A percentile compares a stretch with the other conserved stretches of the same genome.
These are phyloP conservation scores for Ladona fulva DNA, from an alignment of 1,140 invertebrate genomes.

Conservation along the genomic window DNA sequence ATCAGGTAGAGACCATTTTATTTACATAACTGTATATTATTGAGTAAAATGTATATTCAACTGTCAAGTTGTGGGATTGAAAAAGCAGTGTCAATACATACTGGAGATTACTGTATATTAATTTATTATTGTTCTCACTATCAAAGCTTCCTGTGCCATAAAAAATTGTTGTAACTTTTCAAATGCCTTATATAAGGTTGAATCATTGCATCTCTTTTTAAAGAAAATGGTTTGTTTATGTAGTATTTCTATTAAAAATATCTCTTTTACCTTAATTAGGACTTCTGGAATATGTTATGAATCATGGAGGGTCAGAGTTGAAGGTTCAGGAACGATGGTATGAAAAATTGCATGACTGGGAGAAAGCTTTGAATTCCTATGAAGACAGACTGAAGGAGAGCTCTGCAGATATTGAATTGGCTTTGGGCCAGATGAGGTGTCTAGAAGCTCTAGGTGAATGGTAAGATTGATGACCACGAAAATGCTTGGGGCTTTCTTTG, in stretches of 20 bases:
- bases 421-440: slow-evolving; percentile 91
- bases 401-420: slow-evolving; percentile 63
- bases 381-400: slow-evolving; percentile 53
- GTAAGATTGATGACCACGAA: too few relatives aligned
- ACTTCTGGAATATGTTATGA: slow-evolving; percentile 81
- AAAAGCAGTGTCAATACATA: too few relatives aligned
- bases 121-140: too few relatives aligned
- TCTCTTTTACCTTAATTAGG: slow-evolving; percentile 31
- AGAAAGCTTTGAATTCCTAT: slow-evolving; percentile 86
- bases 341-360: slow-evolving; percentile 98
- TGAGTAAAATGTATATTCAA: too few relatives aligned
- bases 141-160: too few relatives aligned
- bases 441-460: slow-evolving; percentile 96
- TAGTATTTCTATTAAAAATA: not conserved
- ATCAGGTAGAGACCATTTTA: too few relatives aligned
- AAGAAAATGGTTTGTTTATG: too few relatives aligned
- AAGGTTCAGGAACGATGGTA: slow-evolving; percentile 95
- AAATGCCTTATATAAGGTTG: not conserved
- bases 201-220: too few relatives aligned
- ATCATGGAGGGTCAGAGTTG: slow-evolving; percentile 57
- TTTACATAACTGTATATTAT: too few relatives aligned
- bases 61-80: too few relatives aligned
- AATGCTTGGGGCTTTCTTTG: too few relatives aligned
- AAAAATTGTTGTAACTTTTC: not conserved
- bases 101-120: too few relatives aligned